phyloP scores from a whole-genome alignment of 2,797 vertebrate genomes.

The Ceryle rudis region DNA sequence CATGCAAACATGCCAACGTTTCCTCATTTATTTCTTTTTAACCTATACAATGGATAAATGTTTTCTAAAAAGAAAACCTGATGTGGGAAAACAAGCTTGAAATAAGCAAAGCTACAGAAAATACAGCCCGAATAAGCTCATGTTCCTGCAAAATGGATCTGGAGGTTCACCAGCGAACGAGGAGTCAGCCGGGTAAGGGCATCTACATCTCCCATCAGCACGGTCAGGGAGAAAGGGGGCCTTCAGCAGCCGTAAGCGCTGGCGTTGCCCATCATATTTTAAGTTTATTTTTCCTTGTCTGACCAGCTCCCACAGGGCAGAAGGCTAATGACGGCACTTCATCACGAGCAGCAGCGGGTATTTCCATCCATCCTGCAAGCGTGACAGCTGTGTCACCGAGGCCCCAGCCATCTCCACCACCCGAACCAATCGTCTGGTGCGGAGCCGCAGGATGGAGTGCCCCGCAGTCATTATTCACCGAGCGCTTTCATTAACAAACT shows the following conservation, averaged over 20 bases:
- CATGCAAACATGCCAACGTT: accelerated
- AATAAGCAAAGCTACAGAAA: not conserved
- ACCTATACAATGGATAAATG: not conserved
- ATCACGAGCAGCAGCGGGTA: constrained; percentile 62
- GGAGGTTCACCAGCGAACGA: not conserved
- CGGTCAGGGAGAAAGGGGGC: not conserved
- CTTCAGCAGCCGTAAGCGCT: constrained; percentile 37
- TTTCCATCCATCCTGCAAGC: constrained; percentile 67
- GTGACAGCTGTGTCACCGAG: constrained; percentile 73
- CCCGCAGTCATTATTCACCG: constrained; percentile 78
- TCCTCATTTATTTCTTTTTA: accelerated
- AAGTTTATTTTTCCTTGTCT: constrained; percentile 76
- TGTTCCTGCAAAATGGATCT: constrained; percentile 13
- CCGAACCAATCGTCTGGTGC: constrained; percentile 55
- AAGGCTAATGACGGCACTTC: constrained; percentile 75
- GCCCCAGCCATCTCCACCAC: constrained; percentile 62
- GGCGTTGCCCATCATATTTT: constrained; percentile 8
- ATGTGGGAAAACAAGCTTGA: not conserved
- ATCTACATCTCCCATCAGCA: constrained; percentile 40
- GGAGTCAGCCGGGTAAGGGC: constrained; percentile 22
- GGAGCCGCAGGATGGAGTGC: constrained; percentile 64
- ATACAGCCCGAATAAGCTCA: not conserved
- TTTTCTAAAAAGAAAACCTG: accelerated
- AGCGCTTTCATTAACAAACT: constrained; percentile 82
- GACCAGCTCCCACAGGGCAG: constrained; percentile 68